phyloP scores from a whole-genome alignment of 1,140 invertebrate species.

The Notospermus geniculatus region DNA sequence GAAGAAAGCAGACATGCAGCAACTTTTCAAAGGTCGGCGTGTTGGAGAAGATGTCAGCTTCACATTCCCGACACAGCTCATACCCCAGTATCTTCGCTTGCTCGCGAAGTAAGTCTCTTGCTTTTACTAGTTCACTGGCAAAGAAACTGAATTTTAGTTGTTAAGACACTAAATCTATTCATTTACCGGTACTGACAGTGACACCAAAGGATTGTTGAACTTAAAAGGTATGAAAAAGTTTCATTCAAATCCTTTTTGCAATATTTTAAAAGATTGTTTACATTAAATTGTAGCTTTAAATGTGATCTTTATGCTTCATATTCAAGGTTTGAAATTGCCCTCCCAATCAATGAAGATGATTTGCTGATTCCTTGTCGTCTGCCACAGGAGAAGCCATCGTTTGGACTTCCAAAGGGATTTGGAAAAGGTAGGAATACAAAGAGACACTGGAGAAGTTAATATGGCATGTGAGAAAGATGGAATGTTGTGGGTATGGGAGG shows the following conservation, averaged over 20 bases:
- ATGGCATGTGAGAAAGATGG: no score
- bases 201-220: no score
- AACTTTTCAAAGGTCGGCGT: conserved; percentile 76
- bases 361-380: conserved; percentile 89
- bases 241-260: no score
- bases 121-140: neutral
- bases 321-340: conserved; percentile 95
- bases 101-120: conserved; percentile 43
- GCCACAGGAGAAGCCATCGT: conserved; percentile 67
- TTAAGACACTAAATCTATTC: no score
- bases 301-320: conserved; percentile 48
- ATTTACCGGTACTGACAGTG: no score
- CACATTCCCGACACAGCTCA: conserved; percentile 35
- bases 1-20: conserved; percentile 86
- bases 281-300: no score
- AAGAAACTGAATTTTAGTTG: no score
- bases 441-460: no score
- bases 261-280: no score
- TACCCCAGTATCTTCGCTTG: conserved; percentile 47
- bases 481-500: no score
- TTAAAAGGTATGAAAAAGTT: no score
- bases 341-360: conserved; percentile 93
- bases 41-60: conserved; percentile 31
- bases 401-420: conserved; percentile 26
- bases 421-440: no score